These are phyloP conservation scores for Hemibagrus guttatus DNA, from an alignment of 2,797 vertebrate species.

Conservation along the genomic window DNA sequence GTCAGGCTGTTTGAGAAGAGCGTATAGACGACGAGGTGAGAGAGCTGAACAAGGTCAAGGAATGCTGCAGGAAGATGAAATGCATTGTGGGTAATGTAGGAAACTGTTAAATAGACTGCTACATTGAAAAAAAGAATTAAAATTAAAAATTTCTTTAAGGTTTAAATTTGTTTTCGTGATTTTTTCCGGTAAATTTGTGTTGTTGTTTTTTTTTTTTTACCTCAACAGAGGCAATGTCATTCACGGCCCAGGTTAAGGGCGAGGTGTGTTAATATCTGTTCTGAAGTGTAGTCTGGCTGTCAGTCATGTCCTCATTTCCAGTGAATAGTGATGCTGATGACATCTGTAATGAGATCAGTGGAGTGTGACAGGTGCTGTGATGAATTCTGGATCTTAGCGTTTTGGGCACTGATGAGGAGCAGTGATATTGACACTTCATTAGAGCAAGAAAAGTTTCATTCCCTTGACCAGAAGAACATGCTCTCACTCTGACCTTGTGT, in stretches of 20 bases:
- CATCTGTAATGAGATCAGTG: slow-evolving; percentile 39
- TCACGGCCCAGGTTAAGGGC: background rate
- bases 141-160: background rate
- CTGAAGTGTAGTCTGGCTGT: background rate
- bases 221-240: background rate
- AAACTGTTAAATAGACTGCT: background rate
- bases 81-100: background rate
- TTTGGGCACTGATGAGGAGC: slow-evolving; percentile 1
- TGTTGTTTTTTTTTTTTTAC: background rate
- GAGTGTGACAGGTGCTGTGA: slow-evolving; percentile 25
- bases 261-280: background rate
- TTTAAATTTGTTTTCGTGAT: background rate
- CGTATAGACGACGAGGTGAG: background rate
- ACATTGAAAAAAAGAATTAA: no score
- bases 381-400: slow-evolving; percentile 24
- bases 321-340: slow-evolving; percentile 43
- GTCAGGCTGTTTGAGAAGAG: background rate
- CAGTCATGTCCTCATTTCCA: slow-evolving; percentile 27
- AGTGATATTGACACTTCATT: slow-evolving; percentile 44
- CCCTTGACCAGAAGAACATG: slow-evolving; percentile 26
- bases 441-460: slow-evolving; percentile 24
- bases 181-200: background rate
- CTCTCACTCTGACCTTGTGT: slow-evolving; percentile 31
- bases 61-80: background rate
- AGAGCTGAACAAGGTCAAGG: background rate